phyloP scores from a whole-genome alignment of 2,888 invertebrate genomes.

The Platerodrilus igneus region DNA sequence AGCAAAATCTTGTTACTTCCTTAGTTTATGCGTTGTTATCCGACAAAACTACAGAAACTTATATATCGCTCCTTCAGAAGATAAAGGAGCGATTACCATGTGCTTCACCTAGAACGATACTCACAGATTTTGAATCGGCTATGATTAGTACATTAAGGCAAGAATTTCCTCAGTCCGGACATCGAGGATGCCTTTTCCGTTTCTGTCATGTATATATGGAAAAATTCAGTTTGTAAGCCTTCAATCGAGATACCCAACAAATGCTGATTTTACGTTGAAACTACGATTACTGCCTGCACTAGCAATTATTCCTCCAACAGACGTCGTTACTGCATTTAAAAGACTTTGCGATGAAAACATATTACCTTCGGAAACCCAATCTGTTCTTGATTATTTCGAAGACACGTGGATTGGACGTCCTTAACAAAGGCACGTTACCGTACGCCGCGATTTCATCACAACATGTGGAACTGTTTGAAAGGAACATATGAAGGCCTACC shows the following conservation, averaged over 20 bases:
- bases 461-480: slow-evolving; percentile 13
- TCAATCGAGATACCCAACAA: slow-evolving; percentile 10
- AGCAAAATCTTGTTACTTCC: slow-evolving; percentile 16
- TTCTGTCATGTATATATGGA: slow-evolving; percentile 20
- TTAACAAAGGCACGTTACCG: not conserved
- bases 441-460: slow-evolving; percentile 6
- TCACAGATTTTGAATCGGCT: slow-evolving; percentile 16
- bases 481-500: slow-evolving; percentile 7
- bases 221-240: slow-evolving; percentile 14
- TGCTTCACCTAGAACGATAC: slow-evolving; percentile 8
- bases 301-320: too few relatives aligned
- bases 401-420: too few relatives aligned
- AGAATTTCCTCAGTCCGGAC: slow-evolving; percentile 11
- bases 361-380: too few relatives aligned
- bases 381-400: too few relatives aligned
- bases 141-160: slow-evolving; percentile 14
- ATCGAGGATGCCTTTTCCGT: slow-evolving; percentile 23
- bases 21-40: slow-evolving; percentile 22
- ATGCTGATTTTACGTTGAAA: slow-evolving; percentile 18
- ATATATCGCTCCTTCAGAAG: slow-evolving; percentile 9
- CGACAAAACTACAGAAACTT: slow-evolving; percentile 16
- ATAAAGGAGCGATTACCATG: slow-evolving; percentile 10
- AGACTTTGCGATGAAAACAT: too few relatives aligned
- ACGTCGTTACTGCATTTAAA: too few relatives aligned
- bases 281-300: not conserved